Evolutionary conservation across 2,797 vertebrate genomes (phyloP).

Genomic region (Liasis olivaceus): DNA sequence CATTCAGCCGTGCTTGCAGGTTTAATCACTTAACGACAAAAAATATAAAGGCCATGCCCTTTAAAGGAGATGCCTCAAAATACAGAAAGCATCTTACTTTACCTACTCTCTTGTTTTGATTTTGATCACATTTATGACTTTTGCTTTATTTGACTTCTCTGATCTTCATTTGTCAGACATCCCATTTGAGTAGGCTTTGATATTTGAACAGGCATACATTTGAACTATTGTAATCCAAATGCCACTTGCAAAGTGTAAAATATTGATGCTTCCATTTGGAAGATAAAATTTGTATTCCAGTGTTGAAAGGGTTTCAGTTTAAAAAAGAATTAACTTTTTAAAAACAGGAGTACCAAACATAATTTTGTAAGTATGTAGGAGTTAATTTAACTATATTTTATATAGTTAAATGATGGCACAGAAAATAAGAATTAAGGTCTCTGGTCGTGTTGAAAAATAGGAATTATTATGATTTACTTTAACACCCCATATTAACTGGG

Average conservation of each 20-base stretch:
- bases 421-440: background rate
- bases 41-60: background rate
- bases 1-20: background rate
- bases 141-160: constrained; percentile 7
- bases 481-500: background rate
- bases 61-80: background rate
- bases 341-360: background rate
- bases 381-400: background rate
- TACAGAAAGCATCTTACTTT: background rate
- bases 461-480: background rate
- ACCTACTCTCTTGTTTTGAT: background rate
- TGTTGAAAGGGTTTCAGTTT: background rate
- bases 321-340: background rate
- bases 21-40: background rate
- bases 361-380: background rate
- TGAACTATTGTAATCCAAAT: constrained; percentile 21
- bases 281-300: background rate
- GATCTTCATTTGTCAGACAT: constrained; percentile 11
- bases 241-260: constrained; percentile 14
- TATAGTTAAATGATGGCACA: background rate
- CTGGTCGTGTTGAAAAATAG: background rate
- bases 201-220: constrained; percentile 20
- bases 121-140: constrained; percentile 5
- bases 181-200: constrained; percentile 7
- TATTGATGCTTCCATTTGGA: constrained; percentile 4